Evolutionary conservation across 2,888 invertebrate species (phyloP).

Genomic region (Agrotis exclamationis): DNA sequence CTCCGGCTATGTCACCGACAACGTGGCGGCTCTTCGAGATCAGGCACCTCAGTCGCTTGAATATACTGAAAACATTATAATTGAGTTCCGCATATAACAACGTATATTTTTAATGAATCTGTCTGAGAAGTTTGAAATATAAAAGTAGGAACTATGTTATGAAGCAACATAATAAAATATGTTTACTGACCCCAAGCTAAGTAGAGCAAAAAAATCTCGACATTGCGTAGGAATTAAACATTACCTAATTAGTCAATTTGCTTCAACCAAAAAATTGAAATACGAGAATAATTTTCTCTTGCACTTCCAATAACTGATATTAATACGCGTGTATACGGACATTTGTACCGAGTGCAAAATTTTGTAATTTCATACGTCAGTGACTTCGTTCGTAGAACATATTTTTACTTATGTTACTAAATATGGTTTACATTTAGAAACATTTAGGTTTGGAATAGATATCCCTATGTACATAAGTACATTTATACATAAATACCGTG

Average conservation of each 20-base stretch:
- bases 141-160: background rate
- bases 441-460: slow-evolving; percentile 18
- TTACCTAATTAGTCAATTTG: background rate
- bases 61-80: slow-evolving; percentile 7
- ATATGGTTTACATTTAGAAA: slow-evolving; percentile 18
- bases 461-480: background rate
- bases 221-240: background rate
- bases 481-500: background rate
- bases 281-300: slow-evolving; percentile 6
- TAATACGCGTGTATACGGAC: slow-evolving; percentile 3
- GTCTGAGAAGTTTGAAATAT: background rate
- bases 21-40: slow-evolving; percentile 10
- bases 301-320: slow-evolving; percentile 14
- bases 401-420: slow-evolving; percentile 3
- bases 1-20: slow-evolving; percentile 8
- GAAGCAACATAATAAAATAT: slow-evolving; percentile 11
- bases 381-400: slow-evolving; percentile 6
- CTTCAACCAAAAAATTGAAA: slow-evolving; percentile 18
- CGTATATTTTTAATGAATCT: background rate
- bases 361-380: slow-evolving; percentile 17
- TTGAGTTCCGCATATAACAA: slow-evolving; percentile 18
- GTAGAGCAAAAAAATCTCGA: slow-evolving; percentile 32
- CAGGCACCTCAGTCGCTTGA: background rate
- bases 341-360: slow-evolving; percentile 20
- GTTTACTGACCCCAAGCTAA: slow-evolving; percentile 9